A percentile compares a stretch with the other conserved stretches of the same genome.
Conservation (phyloP, 2,113 vertebrate species). For the Antennarius striatus region DNA sequence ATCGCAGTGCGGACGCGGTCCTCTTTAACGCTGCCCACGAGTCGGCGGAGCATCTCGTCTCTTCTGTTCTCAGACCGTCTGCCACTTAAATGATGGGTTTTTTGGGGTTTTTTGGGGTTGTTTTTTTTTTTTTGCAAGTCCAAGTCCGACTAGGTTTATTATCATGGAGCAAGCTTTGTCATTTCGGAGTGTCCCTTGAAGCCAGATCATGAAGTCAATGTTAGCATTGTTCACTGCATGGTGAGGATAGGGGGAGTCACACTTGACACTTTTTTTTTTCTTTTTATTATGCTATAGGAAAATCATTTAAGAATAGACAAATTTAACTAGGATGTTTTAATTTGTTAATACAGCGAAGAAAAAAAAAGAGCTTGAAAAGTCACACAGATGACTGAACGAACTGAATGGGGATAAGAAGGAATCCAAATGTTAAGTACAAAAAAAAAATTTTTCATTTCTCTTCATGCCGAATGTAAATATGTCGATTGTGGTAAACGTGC, state of each 20-base stretch:
- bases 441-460: slow-evolving; percentile 73
- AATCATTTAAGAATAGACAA: slow-evolving; percentile 76
- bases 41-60: slow-evolving; percentile 25
- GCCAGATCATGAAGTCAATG: slow-evolving; percentile 55
- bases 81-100: slow-evolving; percentile 38
- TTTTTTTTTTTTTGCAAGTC: slow-evolving; percentile 13
- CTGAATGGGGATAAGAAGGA: slow-evolving; percentile 31
- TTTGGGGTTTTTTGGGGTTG: neutral
- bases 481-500: slow-evolving; percentile 88
- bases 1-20: slow-evolving; percentile 22
- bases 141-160: slow-evolving; percentile 53
- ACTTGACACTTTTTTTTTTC: slow-evolving; percentile 1
- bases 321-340: slow-evolving; percentile 52
- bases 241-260: slow-evolving; percentile 66
- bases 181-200: slow-evolving; percentile 47
- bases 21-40: slow-evolving; percentile 17
- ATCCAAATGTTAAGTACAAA: slow-evolving; percentile 79
- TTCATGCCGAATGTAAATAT: slow-evolving; percentile 87
- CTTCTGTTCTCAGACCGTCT: slow-evolving; percentile 31
- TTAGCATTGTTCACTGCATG: slow-evolving; percentile 67
- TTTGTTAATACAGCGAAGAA: slow-evolving; percentile 40
- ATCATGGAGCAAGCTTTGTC: slow-evolving; percentile 56
- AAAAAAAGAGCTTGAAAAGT: slow-evolving; percentile 56
- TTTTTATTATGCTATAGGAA: slow-evolving; percentile 71
- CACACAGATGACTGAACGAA: slow-evolving; percentile 42